Conservation (phyloP, 2,797 vertebrate genomes). For the Danio tinwini region DNA sequence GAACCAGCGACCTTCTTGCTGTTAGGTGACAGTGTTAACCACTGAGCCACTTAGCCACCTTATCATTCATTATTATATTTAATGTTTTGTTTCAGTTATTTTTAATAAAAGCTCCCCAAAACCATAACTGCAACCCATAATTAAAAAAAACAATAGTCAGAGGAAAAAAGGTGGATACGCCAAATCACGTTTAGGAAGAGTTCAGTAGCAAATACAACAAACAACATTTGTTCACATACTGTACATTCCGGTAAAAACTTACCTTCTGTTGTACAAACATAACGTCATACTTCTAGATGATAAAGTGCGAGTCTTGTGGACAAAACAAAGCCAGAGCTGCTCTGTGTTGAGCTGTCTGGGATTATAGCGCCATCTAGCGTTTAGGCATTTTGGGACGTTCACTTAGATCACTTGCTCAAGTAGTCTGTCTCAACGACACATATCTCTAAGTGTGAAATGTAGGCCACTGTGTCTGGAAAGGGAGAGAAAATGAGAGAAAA, state of each 20-base stretch:
- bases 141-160: too few species aligned
- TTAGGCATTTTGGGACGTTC: slow-evolving; percentile 2
- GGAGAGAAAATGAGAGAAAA: slow-evolving; percentile 21
- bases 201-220: neutral
- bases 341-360: slow-evolving; percentile 22
- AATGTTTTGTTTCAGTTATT: too few species aligned
- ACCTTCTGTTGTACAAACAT: neutral
- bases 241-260: neutral
- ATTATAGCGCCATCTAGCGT: slow-evolving; percentile 62
- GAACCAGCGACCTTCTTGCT: too few species aligned
- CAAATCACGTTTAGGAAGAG: too few species aligned
- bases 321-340: slow-evolving; percentile 8
- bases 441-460: slow-evolving; percentile 36
- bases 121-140: too few species aligned
- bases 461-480: slow-evolving; percentile 55
- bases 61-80: too few species aligned
- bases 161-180: too few species aligned
- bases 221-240: neutral
- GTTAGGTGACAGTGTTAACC: too few species aligned
- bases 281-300: neutral
- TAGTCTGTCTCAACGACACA: slow-evolving; percentile 15
- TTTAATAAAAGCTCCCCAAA: too few species aligned
- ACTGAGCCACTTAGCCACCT: too few species aligned
- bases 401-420: neutral
- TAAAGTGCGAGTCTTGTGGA: neutral